Evolutionary conservation across 2,113 vertebrate species (phyloP).

Genomic region (Carlito syrichta): DNA sequence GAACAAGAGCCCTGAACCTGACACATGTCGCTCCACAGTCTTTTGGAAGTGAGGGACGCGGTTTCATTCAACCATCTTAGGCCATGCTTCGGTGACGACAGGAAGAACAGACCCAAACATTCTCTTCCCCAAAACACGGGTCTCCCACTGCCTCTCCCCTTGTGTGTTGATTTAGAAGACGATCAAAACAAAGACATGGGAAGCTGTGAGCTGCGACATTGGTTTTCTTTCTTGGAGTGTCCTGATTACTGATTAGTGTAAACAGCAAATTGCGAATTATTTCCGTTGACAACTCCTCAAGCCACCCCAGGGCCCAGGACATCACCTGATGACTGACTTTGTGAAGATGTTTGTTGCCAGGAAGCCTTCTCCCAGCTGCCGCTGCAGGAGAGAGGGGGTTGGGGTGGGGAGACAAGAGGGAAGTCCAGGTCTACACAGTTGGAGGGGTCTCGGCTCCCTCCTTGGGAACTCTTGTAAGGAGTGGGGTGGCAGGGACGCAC

Average conservation of each 20-base stretch:
- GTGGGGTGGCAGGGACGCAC: background rate
- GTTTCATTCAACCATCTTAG: background rate
- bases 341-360: background rate
- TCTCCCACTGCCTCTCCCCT: background rate
- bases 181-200: background rate
- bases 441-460: background rate
- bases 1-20: fast-evolving
- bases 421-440: background rate
- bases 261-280: conserved; percentile 31
- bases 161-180: background rate
- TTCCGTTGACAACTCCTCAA: conserved; percentile 19
- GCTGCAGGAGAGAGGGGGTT: background rate
- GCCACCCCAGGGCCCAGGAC: background rate
- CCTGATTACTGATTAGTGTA: background rate
- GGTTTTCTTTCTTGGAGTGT: background rate
- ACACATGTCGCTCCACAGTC: background rate
- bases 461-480: background rate
- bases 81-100: background rate
- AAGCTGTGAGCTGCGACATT: background rate
- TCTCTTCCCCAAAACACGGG: background rate
- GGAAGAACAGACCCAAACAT: background rate
- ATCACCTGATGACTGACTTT: background rate
- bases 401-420: background rate
- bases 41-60: fast-evolving
- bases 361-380: background rate